Conservation (phyloP, 37 sponge, comb jelly and placozoan genomes). For the Lycopodina hypogea region DNA sequence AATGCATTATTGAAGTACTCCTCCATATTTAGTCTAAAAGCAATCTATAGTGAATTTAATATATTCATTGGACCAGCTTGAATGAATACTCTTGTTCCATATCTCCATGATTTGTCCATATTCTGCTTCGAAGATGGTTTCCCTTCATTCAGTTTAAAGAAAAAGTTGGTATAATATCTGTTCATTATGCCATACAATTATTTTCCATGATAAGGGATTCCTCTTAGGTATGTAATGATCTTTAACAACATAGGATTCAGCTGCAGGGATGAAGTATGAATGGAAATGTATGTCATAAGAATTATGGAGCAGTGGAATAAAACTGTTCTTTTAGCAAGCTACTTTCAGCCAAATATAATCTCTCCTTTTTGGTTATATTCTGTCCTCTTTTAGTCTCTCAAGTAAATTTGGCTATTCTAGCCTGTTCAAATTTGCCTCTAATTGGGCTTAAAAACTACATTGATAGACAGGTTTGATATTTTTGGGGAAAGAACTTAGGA, state of each 20-base stretch:
- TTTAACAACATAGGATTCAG: constrained; percentile 80
- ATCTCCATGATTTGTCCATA: constrained; percentile 46
- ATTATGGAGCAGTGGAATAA: neutral
- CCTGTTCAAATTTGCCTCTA: too few species aligned
- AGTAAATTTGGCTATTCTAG: too few species aligned
- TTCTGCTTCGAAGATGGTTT: constrained; percentile 67
- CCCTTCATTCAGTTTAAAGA: constrained; percentile 75
- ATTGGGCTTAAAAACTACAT: too few species aligned
- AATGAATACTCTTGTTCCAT: constrained; percentile 58
- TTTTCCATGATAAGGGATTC: constrained; percentile 71
- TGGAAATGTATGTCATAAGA: neutral
- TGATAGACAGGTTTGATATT: too few species aligned
- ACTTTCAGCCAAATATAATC: too few species aligned
- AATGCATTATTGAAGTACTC: neutral
- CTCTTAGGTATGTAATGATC: constrained; percentile 55
- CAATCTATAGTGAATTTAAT: constrained; percentile 63
- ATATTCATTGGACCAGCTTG: constrained; percentile 65
- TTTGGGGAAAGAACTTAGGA: too few species aligned
- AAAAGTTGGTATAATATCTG: constrained; percentile 68
- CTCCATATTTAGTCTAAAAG: neutral
- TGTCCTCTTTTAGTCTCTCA: too few species aligned
- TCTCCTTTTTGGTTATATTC: too few species aligned
- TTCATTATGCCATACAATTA: constrained; percentile 63
- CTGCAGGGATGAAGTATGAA: constrained; percentile 30
- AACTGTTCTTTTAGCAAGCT: neutral